A percentile compares a stretch with the other conserved stretches of the same genome.
These are phyloP conservation scores for Cyprinella venusta DNA, from an alignment of 2,797 vertebrate species.

Conservation along the genomic window DNA sequence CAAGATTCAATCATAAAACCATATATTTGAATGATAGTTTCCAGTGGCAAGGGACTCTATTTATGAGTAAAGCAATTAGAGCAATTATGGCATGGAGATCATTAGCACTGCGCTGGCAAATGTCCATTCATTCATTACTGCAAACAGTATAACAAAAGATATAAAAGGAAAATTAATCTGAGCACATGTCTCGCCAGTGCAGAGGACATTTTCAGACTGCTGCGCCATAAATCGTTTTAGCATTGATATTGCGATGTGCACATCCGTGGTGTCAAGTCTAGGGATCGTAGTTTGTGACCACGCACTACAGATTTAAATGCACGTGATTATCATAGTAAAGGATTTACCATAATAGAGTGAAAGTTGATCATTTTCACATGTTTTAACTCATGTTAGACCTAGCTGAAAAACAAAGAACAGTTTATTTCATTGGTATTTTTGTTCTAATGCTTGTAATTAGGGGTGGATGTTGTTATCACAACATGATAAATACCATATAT, in stretches of 20 bases:
- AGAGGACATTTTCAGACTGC: conserved; percentile 1
- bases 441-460: too few species aligned
- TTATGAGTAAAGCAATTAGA: conserved; percentile 48
- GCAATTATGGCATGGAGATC: conserved; percentile 59
- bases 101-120: conserved; percentile 57
- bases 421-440: too few species aligned
- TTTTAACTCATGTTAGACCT: too few species aligned
- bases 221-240: background rate
- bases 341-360: background rate
- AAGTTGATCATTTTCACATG: background rate
- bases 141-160: conserved; percentile 52
- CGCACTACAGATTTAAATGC: too few species aligned
- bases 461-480: too few species aligned
- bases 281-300: too few species aligned
- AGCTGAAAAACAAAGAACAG: too few species aligned
- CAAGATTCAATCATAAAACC: conserved; percentile 56
- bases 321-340: background rate
- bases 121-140: conserved; percentile 52
- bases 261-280: background rate
- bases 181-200: conserved; percentile 24
- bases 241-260: background rate
- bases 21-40: conserved; percentile 57
- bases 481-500: too few species aligned
- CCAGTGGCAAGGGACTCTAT: conserved; percentile 48
- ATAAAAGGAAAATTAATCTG: conserved; percentile 53